Conservation (phyloP, 2,797 vertebrate genomes). For the Galagoides demidoff region DNA sequence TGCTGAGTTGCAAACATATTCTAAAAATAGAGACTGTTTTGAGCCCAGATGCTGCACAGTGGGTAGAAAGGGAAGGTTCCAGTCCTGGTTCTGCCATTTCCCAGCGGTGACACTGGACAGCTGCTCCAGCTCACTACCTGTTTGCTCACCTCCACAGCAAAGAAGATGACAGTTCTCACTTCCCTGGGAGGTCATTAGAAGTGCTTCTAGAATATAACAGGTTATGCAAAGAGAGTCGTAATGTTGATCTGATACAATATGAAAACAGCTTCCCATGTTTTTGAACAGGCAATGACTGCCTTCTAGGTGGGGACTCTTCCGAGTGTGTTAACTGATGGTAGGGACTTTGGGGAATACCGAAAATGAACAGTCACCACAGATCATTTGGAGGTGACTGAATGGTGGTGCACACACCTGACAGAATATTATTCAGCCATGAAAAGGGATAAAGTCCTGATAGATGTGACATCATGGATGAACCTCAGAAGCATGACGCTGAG, state of each 20-base stretch:
- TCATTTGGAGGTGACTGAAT: not conserved
- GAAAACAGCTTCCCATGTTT: not conserved
- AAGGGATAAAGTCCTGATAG: not conserved
- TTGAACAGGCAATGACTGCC: not conserved
- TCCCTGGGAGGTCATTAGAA: not conserved
- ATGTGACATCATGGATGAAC: not conserved
- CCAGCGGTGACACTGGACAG: not conserved
- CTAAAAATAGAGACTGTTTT: not conserved
- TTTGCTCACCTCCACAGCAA: not conserved
- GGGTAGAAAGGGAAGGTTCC: not conserved
- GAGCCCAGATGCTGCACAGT: not conserved
- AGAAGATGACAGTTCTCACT: not conserved
- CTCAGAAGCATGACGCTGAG: not conserved
- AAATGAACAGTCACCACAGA: not conserved
- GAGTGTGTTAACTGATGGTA: not conserved
- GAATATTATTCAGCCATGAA: not conserved
- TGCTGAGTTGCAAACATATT: not conserved
- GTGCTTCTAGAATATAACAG: not conserved
- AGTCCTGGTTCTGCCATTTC: not conserved
- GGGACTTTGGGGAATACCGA: not conserved
- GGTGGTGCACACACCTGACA: not conserved
- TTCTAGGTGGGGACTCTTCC: not conserved
- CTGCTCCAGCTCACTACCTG: not conserved
- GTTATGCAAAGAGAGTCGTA: not conserved
- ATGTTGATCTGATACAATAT: not conserved